Evolutionary conservation across 2,888 invertebrate genomes (phyloP), one percentile per base, ranked within the genome.

Genomic region (Athalia circularis): DNA sequence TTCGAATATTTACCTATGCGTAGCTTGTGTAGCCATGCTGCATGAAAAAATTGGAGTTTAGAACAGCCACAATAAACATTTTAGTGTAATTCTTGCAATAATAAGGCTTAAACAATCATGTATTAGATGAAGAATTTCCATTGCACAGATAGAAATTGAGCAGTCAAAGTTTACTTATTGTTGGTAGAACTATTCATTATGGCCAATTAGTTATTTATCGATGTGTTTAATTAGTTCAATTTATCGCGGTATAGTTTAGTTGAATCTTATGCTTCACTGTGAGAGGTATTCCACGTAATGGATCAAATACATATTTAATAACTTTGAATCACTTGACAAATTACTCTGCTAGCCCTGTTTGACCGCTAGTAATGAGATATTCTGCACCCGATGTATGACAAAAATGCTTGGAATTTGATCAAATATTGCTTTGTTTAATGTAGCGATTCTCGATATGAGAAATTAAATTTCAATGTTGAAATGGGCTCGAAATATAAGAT

Each of bases 291-390:
- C 57, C 57, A 70, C 13, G 57, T 50, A 70, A 45, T 6, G 45
- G 6, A 8, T n/a, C 57, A 6, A 70, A 70, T 70, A 70, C 54
- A 70, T 70, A 54, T 70, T 57, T n/a, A n/a, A 57, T 57, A 47
- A 59, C 47, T 45, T 70, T 54, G 15, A 70, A 70, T 47, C n/a
- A 57, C n/a, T 13, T 47, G 54, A 57, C 47, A 70, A 45, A 70
- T 70, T 59, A 70, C 57, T 70, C 57, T 13, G 45, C 45, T 54
- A 45, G 6, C 47, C 70, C 70, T 59, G 13, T 59, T 57, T 8
- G 57, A 45, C 59, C 59, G 15, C 59, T 57, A 45, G 45, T 72
- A 47, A 11, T 72, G 8, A 59, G 13, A 8, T 59, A 45, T 72
- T 72, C 47, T 54, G 43, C 29, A 70, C 54, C 54, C 59, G 57